phyloP scores from a whole-genome alignment of 2,888 invertebrate species.

The Bimastos eiseni region DNA sequence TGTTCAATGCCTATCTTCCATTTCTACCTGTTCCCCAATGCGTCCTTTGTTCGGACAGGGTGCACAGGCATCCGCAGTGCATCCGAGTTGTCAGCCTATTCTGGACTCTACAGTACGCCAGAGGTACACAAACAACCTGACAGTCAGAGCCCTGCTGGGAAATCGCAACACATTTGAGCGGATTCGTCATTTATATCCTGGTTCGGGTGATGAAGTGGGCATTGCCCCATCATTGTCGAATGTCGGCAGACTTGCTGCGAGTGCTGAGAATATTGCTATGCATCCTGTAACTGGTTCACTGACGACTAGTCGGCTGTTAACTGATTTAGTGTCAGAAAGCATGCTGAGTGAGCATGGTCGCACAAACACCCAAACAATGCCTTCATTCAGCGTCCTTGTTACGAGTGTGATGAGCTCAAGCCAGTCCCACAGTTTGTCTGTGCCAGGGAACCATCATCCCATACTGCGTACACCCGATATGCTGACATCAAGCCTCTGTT shows the following conservation, averaged over 20 bases:
- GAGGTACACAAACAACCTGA: neutral
- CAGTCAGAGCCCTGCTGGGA: conserved; percentile 8
- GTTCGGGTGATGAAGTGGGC: neutral
- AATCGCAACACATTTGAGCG: neutral
- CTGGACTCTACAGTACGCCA: neutral
- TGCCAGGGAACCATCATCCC: neutral
- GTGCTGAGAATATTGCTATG: neutral
- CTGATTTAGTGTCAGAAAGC: neutral
- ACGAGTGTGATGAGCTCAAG: neutral
- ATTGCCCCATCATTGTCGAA: neutral
- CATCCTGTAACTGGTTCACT: neutral
- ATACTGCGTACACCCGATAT: neutral
- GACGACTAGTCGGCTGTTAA: neutral
- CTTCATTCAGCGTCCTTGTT: neutral
- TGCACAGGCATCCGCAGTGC: neutral
- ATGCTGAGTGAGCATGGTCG: neutral
- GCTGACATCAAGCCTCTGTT: neutral
- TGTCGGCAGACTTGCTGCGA: neutral
- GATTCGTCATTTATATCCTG: neutral
- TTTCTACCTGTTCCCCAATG: neutral
- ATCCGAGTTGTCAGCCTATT: neutral
- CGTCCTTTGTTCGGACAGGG: neutral
- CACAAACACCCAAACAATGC: neutral
- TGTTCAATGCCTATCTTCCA: neutral
- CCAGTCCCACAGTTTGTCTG: neutral